Percentiles rank a stretch among this genome's conserved stretches.
phyloP scores from a whole-genome alignment of 30 jellyfish, hydroid and myxozoan genomes.

The Aurelia sp. region DNA sequence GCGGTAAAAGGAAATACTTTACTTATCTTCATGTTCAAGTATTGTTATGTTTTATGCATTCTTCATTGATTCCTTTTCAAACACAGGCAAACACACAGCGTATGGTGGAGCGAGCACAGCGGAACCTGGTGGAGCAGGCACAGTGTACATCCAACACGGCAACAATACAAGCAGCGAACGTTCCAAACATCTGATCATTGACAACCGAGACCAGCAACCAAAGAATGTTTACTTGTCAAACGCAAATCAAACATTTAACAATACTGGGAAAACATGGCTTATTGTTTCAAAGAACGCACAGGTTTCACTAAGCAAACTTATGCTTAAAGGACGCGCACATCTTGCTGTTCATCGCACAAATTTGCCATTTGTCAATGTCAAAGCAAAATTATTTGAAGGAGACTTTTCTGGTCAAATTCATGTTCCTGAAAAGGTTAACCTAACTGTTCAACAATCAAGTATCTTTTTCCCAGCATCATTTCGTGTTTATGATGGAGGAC shows the following conservation, averaged over 20 bases:
- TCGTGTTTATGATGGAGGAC: slow-evolving; percentile 60
- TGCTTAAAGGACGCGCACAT: slow-evolving; percentile 54
- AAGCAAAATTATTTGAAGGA: slow-evolving; percentile 28
- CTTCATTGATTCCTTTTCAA: background rate
- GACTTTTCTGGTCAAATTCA: slow-evolving; percentile 70
- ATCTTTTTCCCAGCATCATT: slow-evolving; percentile 65
- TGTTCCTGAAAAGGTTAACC: slow-evolving; percentile 21
- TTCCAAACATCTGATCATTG: slow-evolving; percentile 15
- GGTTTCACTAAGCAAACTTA: slow-evolving; percentile 14
- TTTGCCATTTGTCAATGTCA: background rate
- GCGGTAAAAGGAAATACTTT: background rate
- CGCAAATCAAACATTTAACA: slow-evolving; percentile 7
- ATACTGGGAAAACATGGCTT: slow-evolving; percentile 67
- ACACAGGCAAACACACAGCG: slow-evolving; percentile 43
- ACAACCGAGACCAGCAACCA: slow-evolving; percentile 68
- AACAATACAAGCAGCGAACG: slow-evolving; percentile 13
- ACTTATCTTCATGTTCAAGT: background rate
- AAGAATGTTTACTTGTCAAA: slow-evolving; percentile 26
- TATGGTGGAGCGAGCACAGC: slow-evolving; percentile 55
- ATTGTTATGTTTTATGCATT: background rate
- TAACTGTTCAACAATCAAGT: slow-evolving; percentile 18
- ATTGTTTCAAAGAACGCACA: slow-evolving; percentile 1
- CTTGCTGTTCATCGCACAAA: slow-evolving; percentile 6
- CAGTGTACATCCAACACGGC: slow-evolving; percentile 43
- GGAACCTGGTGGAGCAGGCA: slow-evolving; percentile 73